phyloP scores from a whole-genome alignment of 2,113 vertebrate species.

The Cebidichthys violaceus region DNA sequence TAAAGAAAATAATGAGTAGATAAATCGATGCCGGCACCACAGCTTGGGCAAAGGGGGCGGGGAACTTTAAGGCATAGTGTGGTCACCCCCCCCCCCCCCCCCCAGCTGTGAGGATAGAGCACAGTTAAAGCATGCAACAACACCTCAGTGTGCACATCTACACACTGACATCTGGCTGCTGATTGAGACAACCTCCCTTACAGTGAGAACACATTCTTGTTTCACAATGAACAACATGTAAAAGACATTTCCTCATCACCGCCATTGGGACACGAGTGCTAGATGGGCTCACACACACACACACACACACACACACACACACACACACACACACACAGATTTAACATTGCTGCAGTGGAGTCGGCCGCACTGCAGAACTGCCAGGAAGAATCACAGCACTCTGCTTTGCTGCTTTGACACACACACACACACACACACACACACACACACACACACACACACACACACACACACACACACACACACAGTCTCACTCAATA shows the following conservation, averaged over 20 bases:
- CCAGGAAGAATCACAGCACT: constrained; percentile 60
- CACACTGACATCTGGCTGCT: background rate
- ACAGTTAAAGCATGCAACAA: background rate
- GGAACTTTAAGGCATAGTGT: background rate
- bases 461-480: constrained; percentile 26
- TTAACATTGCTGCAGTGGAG: constrained; percentile 43
- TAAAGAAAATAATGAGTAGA: background rate
- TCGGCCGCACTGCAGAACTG: constrained; percentile 61
- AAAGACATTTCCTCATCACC: background rate
- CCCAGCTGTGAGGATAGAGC: background rate
- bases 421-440: constrained; percentile 28
- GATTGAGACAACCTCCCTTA: background rate
- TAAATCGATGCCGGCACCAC: background rate
- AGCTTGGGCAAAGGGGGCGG: background rate
- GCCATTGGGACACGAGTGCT: background rate
- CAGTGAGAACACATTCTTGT: background rate
- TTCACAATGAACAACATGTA: background rate
- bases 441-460: constrained; percentile 25
- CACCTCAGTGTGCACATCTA: background rate
- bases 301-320: constrained; percentile 12
- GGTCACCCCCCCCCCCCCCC: background rate
- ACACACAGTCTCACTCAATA: constrained; percentile 24
- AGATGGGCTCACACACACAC: constrained; percentile 12
- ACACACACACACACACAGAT: background rate
- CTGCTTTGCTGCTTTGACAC: constrained; percentile 12